Evolutionary conservation across 2,797 vertebrate genomes (phyloP).

Genomic region (Coracias cyanogaster): DNA sequence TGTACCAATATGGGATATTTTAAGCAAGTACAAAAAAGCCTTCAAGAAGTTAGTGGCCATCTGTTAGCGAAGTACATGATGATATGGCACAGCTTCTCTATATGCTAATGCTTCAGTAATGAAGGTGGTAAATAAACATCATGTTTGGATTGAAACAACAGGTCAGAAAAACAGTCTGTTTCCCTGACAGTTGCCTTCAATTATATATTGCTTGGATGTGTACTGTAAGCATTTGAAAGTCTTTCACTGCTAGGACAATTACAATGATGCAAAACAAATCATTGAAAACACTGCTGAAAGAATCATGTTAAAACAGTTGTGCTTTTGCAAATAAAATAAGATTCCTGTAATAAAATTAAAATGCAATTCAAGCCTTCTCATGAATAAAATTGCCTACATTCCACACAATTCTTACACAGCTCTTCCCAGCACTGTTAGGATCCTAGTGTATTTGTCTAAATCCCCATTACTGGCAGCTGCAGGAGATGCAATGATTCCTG

Average conservation of each 20-base stretch:
- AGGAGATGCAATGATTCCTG: background rate
- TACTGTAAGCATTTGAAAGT: background rate
- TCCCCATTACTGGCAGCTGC: background rate
- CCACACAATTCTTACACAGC: background rate
- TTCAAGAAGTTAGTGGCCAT: slow-evolving; percentile 51
- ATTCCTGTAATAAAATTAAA: background rate
- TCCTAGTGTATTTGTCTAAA: background rate
- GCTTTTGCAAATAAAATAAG: background rate
- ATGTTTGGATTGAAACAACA: slow-evolving; percentile 40
- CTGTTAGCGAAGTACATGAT: slow-evolving; percentile 43
- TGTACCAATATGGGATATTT: slow-evolving; percentile 22
- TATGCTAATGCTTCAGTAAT: slow-evolving; percentile 34
- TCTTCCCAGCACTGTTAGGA: background rate
- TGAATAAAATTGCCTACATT: background rate
- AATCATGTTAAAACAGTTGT: background rate
- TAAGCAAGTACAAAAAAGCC: slow-evolving; percentile 29
- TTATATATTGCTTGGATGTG: background rate
- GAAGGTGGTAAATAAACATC: slow-evolving; percentile 55
- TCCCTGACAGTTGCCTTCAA: background rate
- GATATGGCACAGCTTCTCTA: slow-evolving; percentile 18
- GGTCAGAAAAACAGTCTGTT: slow-evolving; percentile 31
- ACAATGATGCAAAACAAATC: background rate
- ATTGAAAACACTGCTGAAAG: background rate
- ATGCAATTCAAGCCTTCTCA: background rate
- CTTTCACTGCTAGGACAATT: background rate